Evolutionary conservation across 2,888 invertebrate species (phyloP).

Genomic region (Kuschelorhynchus macadamiae): DNA sequence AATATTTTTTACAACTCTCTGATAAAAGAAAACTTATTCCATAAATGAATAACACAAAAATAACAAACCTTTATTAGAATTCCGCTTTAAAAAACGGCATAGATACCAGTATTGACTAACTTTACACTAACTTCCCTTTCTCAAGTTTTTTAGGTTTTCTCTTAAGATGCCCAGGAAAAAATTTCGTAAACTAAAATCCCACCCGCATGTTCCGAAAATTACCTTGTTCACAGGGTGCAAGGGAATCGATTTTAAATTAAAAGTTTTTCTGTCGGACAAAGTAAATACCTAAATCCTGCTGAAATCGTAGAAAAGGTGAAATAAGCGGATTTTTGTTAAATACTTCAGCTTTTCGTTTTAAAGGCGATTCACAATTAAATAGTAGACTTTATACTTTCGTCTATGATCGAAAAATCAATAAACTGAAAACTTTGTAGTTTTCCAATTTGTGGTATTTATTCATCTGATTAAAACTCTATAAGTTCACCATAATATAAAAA

Average conservation of each 20-base stretch:
- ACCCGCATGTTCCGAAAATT: constrained; percentile 39
- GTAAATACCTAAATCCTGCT: constrained; percentile 39
- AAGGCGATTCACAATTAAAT: constrained; percentile 28
- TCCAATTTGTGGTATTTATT: no score
- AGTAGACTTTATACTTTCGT: neutral
- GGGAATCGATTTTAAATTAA: constrained; percentile 42
- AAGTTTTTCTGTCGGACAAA: constrained; percentile 33
- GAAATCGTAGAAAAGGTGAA: constrained; percentile 15
- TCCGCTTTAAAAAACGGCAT: no score
- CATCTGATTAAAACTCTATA: no score
- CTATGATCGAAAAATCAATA: neutral
- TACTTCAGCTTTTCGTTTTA: constrained; percentile 30
- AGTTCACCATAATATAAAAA: no score
- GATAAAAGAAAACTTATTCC: no score
- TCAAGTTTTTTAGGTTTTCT: constrained; percentile 12
- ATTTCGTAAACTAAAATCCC: constrained; percentile 18
- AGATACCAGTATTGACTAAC: no score
- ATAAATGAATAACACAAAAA: no score
- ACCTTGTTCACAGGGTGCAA: constrained; percentile 31
- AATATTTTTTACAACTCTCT: no score
- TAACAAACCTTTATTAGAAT: no score
- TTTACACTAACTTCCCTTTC: no score
- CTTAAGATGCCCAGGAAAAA: constrained; percentile 17
- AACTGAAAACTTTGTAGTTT: neutral
- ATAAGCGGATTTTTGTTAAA: constrained; percentile 28